These are phyloP conservation scores for Apodemia duryi DNA, from an alignment of 2,888 invertebrate genomes.

Conservation along the genomic window DNA sequence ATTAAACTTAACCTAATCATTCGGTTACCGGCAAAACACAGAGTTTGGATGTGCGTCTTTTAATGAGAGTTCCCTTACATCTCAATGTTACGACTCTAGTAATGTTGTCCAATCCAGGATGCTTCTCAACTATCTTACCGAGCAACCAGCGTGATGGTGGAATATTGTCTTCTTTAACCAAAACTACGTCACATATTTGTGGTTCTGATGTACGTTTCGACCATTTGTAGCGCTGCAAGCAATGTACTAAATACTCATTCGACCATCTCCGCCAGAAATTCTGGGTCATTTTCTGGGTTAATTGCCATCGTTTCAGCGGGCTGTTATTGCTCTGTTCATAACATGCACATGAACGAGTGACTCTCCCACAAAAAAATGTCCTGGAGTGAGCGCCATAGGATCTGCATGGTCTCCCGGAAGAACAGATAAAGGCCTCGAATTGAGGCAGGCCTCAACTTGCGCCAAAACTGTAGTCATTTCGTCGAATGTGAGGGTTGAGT, in stretches of 20 bases:
- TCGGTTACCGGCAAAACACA: slow-evolving; percentile 17
- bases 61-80: slow-evolving; percentile 10
- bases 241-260: background rate
- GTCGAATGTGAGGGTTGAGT: slow-evolving; percentile 26
- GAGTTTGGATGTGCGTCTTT: slow-evolving; percentile 21
- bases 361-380: slow-evolving; percentile 30
- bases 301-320: slow-evolving; percentile 15
- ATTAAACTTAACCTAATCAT: background rate
- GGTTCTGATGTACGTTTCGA: background rate
- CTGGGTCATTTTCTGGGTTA: background rate
- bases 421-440: slow-evolving; percentile 25
- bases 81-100: slow-evolving; percentile 21
- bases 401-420: slow-evolving; percentile 3
- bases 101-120: slow-evolving; percentile 23
- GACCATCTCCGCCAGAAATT: slow-evolving; percentile 12
- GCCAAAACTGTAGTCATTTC: slow-evolving; percentile 26
- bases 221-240: background rate
- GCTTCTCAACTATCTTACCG: slow-evolving; percentile 20
- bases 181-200: slow-evolving; percentile 18
- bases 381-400: slow-evolving; percentile 24
- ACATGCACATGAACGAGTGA: slow-evolving; percentile 25
- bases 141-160: slow-evolving; percentile 24
- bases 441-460: slow-evolving; percentile 31
- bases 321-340: slow-evolving; percentile 19
- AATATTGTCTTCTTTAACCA: slow-evolving; percentile 20